These are phyloP conservation scores for Xiphorhynchus elegans DNA, from an alignment of 2,113 vertebrate genomes.

Conservation along the genomic window DNA sequence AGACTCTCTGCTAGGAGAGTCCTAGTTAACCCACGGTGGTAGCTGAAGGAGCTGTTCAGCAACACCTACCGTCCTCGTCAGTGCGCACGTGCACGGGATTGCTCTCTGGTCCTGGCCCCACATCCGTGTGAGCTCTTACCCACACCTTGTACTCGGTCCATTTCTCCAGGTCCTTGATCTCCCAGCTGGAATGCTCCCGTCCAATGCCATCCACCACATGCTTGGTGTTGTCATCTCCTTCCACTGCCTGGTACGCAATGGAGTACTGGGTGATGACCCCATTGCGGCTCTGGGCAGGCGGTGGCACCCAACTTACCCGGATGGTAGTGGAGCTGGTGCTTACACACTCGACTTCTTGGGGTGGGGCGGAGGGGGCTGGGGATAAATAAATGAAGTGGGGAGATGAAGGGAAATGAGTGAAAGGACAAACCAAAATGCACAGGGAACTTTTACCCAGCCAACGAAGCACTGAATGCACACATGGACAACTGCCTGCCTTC, in stretches of 20 bases:
- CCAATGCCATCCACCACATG: conserved; percentile 89
- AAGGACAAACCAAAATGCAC: conserved; percentile 61
- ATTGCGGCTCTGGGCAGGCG: conserved; percentile 92
- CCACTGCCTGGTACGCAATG: conserved; percentile 88
- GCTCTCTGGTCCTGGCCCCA: conserved; percentile 96
- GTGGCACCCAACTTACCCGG: conserved; percentile 99
- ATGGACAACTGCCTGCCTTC: background rate
- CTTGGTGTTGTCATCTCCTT: conserved; percentile 90
- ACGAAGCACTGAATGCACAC: background rate
- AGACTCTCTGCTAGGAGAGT: background rate
- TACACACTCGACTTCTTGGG: conserved; percentile 92
- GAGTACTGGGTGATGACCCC: conserved; percentile 96
- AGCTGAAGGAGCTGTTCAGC: background rate
- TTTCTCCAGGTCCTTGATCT: conserved; percentile 96
- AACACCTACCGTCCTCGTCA: conserved; percentile 93
- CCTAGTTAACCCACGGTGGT: background rate
- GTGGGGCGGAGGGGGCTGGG: conserved; percentile 96
- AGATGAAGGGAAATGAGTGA: conserved; percentile 78
- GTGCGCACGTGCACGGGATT: conserved; percentile 88
- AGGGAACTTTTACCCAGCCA: conserved; percentile 73
- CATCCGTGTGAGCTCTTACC: conserved; percentile 97
- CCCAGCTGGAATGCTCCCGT: conserved; percentile 87
- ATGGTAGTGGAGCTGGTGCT: conserved; percentile 94
- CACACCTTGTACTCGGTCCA: conserved; percentile 99
- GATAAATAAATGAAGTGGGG: conserved; percentile 85